Conservation (phyloP, 2,797 vertebrate genomes). For the Fratercula arctica region DNA sequence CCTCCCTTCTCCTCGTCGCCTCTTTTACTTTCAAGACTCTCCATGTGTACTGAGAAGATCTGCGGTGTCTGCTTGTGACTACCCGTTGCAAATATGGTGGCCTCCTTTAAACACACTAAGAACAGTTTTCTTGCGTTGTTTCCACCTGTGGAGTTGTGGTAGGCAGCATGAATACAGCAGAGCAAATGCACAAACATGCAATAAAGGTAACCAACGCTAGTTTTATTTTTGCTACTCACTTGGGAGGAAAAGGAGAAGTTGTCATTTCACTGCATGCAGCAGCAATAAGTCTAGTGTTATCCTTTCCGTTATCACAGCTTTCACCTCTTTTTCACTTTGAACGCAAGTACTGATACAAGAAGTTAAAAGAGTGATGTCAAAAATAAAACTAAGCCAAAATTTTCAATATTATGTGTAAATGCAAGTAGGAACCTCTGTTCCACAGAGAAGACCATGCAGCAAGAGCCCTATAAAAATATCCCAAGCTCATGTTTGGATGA, state of each 20-base stretch:
- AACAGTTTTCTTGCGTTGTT: neutral
- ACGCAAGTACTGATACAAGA: neutral
- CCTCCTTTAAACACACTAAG: neutral
- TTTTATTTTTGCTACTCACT: neutral
- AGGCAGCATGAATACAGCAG: neutral
- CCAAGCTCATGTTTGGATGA: neutral
- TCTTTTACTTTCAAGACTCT: neutral
- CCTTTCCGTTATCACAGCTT: neutral
- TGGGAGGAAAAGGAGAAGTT: neutral
- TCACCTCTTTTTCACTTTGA: neutral
- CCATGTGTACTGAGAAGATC: neutral
- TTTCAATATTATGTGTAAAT: neutral
- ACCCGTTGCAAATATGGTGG: accelerated
- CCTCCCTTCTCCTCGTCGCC: neutral
- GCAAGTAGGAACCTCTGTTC: neutral
- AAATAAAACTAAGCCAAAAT: neutral
- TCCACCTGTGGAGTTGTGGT: neutral
- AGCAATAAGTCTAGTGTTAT: neutral
- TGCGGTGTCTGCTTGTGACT: neutral
- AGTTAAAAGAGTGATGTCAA: neutral
- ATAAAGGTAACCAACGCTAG: neutral
- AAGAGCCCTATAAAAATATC: neutral
- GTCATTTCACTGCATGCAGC: neutral
- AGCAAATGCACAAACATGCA: neutral
- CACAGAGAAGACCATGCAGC: neutral